Percentiles rank a stretch among this genome's conserved stretches.
These are phyloP conservation scores for Sturnus vulgaris DNA, from an alignment of 2,113 vertebrate genomes.

Conservation along the genomic window DNA sequence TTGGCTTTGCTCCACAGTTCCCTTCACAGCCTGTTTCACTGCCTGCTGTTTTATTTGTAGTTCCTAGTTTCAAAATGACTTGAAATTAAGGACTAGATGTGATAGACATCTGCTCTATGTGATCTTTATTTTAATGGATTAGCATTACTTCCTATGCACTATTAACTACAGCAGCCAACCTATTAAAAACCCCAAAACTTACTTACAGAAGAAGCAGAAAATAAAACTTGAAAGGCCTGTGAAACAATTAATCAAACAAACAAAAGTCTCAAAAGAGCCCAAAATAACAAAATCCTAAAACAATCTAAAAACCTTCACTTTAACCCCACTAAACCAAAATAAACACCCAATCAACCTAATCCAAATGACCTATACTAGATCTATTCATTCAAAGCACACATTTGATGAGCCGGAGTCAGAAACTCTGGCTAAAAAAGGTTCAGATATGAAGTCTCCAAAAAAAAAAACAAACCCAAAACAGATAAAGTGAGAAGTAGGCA, in stretches of 20 bases:
- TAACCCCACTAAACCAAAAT: neutral
- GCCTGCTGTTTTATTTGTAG: neutral
- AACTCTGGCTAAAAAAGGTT: neutral
- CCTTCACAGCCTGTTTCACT: neutral
- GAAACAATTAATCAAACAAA: neutral
- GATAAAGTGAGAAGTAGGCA: neutral
- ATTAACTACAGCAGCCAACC: neutral
- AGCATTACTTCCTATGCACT: neutral
- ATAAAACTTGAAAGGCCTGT: neutral
- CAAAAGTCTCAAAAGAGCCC: neutral
- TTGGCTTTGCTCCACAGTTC: neutral
- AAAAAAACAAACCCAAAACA: neutral
- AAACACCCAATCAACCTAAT: neutral
- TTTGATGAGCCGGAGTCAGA: neutral
- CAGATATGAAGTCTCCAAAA: neutral
- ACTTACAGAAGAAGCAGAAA: neutral
- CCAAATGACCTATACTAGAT: neutral
- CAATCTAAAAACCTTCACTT: accelerated
- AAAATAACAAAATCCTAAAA: neutral
- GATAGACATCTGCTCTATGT: neutral
- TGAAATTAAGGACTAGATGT: neutral
- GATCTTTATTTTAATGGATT: neutral
- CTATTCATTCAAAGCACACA: neutral
- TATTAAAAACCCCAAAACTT: neutral
- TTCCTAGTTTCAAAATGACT: neutral